These are phyloP conservation scores for Sebastiscus tertius DNA, from an alignment of 2,797 vertebrate species.

Conservation along the genomic window DNA sequence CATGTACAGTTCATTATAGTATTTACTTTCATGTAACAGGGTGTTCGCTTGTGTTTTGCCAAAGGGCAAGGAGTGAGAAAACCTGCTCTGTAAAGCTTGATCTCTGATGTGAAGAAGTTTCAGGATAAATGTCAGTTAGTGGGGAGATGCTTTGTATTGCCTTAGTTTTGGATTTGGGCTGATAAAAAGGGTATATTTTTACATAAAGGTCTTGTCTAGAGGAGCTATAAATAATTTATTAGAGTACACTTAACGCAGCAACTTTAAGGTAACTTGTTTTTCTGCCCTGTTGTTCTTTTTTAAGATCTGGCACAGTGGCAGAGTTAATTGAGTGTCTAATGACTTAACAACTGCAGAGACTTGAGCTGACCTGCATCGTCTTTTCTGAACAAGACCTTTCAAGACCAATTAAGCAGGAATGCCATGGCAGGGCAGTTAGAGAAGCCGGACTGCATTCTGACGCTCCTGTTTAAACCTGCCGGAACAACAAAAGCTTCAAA, in stretches of 20 bases:
- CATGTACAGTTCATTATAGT: neutral
- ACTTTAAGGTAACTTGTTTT: conserved; percentile 30
- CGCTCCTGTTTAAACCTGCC: conserved; percentile 40
- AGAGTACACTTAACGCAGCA: neutral
- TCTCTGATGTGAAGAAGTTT: neutral
- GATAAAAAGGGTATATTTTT: conserved; percentile 1
- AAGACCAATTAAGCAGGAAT: conserved; percentile 70
- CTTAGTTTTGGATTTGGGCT: neutral
- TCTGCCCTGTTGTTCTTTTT: neutral
- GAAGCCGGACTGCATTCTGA: conserved; percentile 22
- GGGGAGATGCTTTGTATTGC: neutral
- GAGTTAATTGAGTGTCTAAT: conserved; percentile 67
- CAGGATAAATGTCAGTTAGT: neutral
- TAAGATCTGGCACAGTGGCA: conserved; percentile 14
- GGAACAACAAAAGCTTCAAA: conserved; percentile 20
- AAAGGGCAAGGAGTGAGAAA: neutral
- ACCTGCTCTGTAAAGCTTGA: neutral
- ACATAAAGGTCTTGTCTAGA: neutral
- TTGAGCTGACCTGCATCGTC: conserved; percentile 51
- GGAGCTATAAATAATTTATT: neutral
- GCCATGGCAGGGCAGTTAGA: conserved; percentile 38
- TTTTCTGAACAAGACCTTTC: conserved; percentile 55
- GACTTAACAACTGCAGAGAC: conserved; percentile 55
- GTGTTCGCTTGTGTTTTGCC: neutral
- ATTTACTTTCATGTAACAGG: neutral